Evolutionary conservation across 2,797 vertebrate genomes (phyloP).

Genomic region (Epinephelus malabaricus): DNA sequence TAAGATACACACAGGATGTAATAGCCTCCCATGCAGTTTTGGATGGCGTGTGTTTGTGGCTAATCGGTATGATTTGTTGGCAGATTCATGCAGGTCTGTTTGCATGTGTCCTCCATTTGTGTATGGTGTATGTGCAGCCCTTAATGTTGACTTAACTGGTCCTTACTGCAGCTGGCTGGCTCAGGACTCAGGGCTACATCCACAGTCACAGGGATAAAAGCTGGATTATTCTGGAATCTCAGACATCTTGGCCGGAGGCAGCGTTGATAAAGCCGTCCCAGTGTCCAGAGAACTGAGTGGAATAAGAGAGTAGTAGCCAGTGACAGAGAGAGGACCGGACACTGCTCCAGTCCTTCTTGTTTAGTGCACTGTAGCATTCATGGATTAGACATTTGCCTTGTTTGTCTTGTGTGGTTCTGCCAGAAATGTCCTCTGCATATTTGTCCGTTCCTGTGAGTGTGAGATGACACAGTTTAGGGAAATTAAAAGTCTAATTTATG

Average conservation of each 20-base stretch:
- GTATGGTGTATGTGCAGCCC: background rate
- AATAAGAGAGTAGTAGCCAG: slow-evolving; percentile 25
- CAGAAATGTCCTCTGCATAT: slow-evolving; percentile 44
- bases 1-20: slow-evolving; percentile 11
- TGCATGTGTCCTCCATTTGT: slow-evolving; percentile 7
- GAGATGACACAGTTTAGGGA: slow-evolving; percentile 52
- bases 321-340: slow-evolving; percentile 1
- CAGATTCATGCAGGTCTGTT: slow-evolving; percentile 30
- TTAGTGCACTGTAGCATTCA: slow-evolving; percentile 22
- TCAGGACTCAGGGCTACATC: slow-evolving; percentile 32
- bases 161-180: slow-evolving; percentile 35
- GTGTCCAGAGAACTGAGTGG: slow-evolving; percentile 45
- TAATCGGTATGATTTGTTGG: slow-evolving; percentile 6
- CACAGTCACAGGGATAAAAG: slow-evolving; percentile 51
- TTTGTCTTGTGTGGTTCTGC: slow-evolving; percentile 33
- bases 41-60: slow-evolving; percentile 9
- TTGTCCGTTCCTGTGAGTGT: slow-evolving; percentile 45
- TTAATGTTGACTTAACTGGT: slow-evolving; percentile 45
- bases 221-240: slow-evolving; percentile 65
- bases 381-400: slow-evolving; percentile 31
- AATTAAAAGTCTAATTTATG: slow-evolving; percentile 63
- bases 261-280: slow-evolving; percentile 50
- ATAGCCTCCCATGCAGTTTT: slow-evolving; percentile 1
- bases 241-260: slow-evolving; percentile 62
- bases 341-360: slow-evolving; percentile 5